These are phyloP conservation scores for Cancer borealis DNA, from an alignment of 2,888 invertebrate genomes.

Conservation along the genomic window DNA sequence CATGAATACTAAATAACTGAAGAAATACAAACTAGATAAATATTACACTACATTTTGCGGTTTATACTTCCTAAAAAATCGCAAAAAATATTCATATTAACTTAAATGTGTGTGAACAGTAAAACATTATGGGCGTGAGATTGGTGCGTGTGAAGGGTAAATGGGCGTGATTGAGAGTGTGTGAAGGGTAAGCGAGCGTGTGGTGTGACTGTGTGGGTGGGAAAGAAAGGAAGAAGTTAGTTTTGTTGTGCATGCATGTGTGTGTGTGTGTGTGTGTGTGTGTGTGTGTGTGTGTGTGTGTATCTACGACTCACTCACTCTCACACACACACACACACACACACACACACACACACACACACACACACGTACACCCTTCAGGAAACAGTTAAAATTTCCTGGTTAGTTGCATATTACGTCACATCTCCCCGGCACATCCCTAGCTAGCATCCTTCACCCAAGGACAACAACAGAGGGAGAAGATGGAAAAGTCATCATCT, in stretches of 20 bases:
- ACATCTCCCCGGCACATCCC: background rate
- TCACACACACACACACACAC: background rate
- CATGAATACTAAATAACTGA: background rate
- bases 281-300: conserved; percentile 41
- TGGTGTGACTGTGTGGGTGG: background rate
- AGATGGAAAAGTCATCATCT: conserved; percentile 26
- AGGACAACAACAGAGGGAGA: background rate
- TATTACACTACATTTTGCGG: background rate
- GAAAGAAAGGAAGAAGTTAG: background rate
- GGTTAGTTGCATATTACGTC: background rate
- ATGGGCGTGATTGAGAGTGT: background rate
- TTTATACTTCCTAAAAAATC: background rate
- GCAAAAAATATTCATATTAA: background rate
- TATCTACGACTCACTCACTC: background rate
- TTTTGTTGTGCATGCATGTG: background rate
- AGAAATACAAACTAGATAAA: background rate
- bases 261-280: conserved; percentile 47
- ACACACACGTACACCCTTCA: conserved; percentile 9
- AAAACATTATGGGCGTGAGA: background rate
- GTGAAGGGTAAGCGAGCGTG: background rate
- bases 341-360: conserved; percentile 2
- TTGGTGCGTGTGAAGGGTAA: background rate
- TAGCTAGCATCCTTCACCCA: background rate
- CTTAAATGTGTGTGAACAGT: background rate
- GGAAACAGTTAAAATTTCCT: background rate